Evolutionary conservation across 2,797 vertebrate species (phyloP), one percentile per base, ranked within the genome.

Genomic region (Anguilla megastoma): DNA sequence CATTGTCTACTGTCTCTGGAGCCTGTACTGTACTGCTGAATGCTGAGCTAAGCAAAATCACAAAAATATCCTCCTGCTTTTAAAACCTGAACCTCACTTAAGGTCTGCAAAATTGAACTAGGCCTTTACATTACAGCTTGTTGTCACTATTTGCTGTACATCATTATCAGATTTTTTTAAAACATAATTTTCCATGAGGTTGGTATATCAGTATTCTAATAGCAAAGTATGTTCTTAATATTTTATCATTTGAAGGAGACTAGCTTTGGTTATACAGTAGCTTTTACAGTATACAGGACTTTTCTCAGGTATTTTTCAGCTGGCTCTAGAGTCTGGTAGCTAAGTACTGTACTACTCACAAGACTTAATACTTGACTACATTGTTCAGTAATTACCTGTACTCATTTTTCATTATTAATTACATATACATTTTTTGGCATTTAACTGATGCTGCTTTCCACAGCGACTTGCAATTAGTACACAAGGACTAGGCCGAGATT

Each of bases 1-100:
- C 69, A 92, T 92, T 92, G 89, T 94, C 88, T 93, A 88, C 92
- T 90, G 56, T 63, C 10, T 74, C 69, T 27, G 36, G 88, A 93
- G 91, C 87, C 88, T 87, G 89, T 85, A 90, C 84, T 83, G 83
- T 71, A 63, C 76, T 87, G 69, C 83, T 50, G 89, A 88, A 36
- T 27, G 79, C 92, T 88, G 76, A 88, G 74, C 79, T 91, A 90
- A 33, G 84, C 74, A 63, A 86, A 82, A 88, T 91, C 90, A 87
- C 85, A n/a, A n/a, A 79, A 79, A 45, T 79, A 36, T 33, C 14
- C 71, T 76, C 71, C 71, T 76, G 71, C 36, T 76, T 52, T 76
- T 36, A 14, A 33, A 69, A 60, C n/a, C 52, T 58, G 14, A 85
- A 63, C 21, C 21, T 56, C 8, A 6, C 3, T 41, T 6, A 21